Conservation (phyloP, 2,888 invertebrate species). For the Artemia sinica region DNA sequence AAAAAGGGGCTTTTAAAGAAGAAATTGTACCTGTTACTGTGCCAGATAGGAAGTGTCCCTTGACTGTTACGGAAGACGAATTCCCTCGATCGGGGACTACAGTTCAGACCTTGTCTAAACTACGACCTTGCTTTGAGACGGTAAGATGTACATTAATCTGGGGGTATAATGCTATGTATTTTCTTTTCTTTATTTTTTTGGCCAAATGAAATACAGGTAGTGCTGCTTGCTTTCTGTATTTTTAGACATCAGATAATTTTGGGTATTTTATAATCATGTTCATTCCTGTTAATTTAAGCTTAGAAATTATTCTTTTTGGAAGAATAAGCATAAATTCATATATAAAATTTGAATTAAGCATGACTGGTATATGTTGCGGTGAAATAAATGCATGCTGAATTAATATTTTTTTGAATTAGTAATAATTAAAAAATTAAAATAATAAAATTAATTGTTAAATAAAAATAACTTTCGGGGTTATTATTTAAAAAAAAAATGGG, state of each 20-base stretch:
- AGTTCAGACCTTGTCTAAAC: slow-evolving; percentile 41
- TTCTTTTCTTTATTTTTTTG: background rate
- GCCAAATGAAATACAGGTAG: background rate
- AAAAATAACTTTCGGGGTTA: too few relatives aligned
- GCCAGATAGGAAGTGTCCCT: slow-evolving; percentile 33
- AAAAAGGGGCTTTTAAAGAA: slow-evolving; percentile 43
- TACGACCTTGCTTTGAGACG: slow-evolving; percentile 46
- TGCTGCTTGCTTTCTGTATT: background rate
- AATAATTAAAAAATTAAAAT: too few relatives aligned
- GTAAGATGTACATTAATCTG: slow-evolving; percentile 31
- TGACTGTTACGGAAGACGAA: slow-evolving; percentile 45
- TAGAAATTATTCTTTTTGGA: too few relatives aligned
- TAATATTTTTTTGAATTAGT: too few relatives aligned
- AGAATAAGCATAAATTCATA: too few relatives aligned
- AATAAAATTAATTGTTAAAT: too few relatives aligned
- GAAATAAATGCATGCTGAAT: too few relatives aligned
- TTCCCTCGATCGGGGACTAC: slow-evolving; percentile 46
- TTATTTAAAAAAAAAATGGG: too few relatives aligned
- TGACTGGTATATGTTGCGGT: too few relatives aligned
- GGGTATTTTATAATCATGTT: background rate
- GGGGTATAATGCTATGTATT: background rate
- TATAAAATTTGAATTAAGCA: too few relatives aligned
- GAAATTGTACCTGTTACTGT: slow-evolving; percentile 53
- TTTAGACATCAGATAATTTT: background rate
- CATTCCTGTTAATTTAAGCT: background rate